These are phyloP conservation scores for Alaudala cheleensis DNA, from an alignment of 2,113 vertebrate genomes.

Conservation along the genomic window DNA sequence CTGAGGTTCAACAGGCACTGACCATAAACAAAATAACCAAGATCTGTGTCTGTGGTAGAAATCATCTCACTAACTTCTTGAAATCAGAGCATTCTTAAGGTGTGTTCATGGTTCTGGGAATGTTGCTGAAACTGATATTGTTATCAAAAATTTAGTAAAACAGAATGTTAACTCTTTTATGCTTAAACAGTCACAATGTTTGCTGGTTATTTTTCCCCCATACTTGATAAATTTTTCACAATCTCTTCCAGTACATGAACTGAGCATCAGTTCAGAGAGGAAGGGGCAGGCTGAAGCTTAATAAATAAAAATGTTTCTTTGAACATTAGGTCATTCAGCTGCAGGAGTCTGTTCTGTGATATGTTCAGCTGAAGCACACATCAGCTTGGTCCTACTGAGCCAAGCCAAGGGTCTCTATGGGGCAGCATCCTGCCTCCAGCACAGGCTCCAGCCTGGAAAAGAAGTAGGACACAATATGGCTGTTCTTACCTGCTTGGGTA, in stretches of 20 bases:
- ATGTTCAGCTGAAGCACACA: neutral
- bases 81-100: neutral
- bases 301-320: neutral
- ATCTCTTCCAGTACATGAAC: neutral
- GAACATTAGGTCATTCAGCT: neutral
- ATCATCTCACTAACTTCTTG: neutral
- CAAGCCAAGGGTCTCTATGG: neutral
- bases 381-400: neutral
- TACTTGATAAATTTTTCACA: neutral
- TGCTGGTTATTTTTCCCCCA: neutral
- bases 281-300: neutral
- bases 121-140: neutral
- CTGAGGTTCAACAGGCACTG: neutral
- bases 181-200: neutral
- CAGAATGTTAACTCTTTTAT: neutral
- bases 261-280: neutral
- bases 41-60: neutral
- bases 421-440: neutral
- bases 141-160: constrained; percentile 3
- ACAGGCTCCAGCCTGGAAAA: neutral
- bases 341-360: neutral
- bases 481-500: neutral
- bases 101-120: neutral
- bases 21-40: neutral
- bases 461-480: neutral